Base-by-base conservation (phyloP, 1,140 invertebrate species). In the Delia radicum region DNA sequence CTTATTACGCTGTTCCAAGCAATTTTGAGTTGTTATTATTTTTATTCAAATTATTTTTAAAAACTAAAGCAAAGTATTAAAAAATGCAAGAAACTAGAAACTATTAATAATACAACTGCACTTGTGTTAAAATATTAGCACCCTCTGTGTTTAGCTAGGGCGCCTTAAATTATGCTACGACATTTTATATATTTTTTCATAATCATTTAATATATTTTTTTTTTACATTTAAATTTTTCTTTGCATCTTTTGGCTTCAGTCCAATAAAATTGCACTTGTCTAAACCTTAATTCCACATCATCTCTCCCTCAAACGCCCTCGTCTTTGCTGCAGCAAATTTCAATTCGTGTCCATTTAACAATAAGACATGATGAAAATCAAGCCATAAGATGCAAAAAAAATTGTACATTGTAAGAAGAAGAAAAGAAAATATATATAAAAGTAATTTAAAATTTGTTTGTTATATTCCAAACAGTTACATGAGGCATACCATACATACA, bases 201-300 rank as follows among this genome's bases (percentile, higher is more conserved):
- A 27, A 12, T 42, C 37, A 42, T 42, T 13, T 42, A 13, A 42
- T 3, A 42, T 10, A 42, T 42, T 2, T 10, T 21, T 67, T 29
- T 65, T 65, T 65, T n/a, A 31, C n/a, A 18, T 18, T 69, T 10
- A 33, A 5, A 33, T 33, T 4, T 69, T 69, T 69, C 37, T 69
- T 33, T 67, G 28, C n/a, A 55, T 55, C 1, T 8, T 21, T 69
- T 69, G 65, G 65, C 65, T 69, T 69, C 18, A 33, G 31, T 69
- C 65, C 65, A 69, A 69, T 69, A 69, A 69, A 69, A 69, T 69
- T 69, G 65, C 65, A 69, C 65, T 69, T 69, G 65, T 69, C 65
- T 69, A 37, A 69, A 69, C 65, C 65, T 37, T 69, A 69, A 69
- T 69, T 69, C 29, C 13, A 27, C 62, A 63, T 63, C 62, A 28